These are phyloP conservation scores for Globia sparganii DNA, from an alignment of 2,888 invertebrate genomes.

Conservation along the genomic window DNA sequence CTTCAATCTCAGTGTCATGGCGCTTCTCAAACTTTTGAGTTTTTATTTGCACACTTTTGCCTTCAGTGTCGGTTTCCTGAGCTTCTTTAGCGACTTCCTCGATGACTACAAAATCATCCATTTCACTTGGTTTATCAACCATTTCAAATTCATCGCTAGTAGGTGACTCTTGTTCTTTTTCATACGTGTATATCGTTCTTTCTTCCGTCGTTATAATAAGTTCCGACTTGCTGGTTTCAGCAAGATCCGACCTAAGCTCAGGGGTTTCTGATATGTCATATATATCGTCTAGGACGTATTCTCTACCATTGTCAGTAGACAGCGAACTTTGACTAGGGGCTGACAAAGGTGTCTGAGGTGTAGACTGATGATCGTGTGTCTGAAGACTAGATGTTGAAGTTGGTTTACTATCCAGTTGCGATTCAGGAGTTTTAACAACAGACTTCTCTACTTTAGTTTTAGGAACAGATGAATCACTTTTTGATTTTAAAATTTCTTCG, in stretches of 20 bases:
- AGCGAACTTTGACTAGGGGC: constrained; percentile 92
- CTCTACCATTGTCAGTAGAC: constrained; percentile 92
- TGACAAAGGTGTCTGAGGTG: constrained; percentile 91
- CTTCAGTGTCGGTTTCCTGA: constrained; percentile 95
- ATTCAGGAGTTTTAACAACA: constrained; percentile 83
- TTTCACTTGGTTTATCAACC: constrained; percentile 96
- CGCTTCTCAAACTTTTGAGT: constrained; percentile 89
- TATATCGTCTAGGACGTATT: constrained; percentile 91
- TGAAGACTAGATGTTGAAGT: constrained; percentile 91
- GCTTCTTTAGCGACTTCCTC: constrained; percentile 97
- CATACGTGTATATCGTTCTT: constrained; percentile 87
- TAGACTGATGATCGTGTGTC: constrained; percentile 89
- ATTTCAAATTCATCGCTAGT: constrained; percentile 96
- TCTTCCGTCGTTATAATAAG: constrained; percentile 91
- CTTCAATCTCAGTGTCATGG: constrained; percentile 93
- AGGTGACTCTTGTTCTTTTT: constrained; percentile 93
- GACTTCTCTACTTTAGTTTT: constrained; percentile 87
- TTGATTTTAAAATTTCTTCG: constrained; percentile 88
- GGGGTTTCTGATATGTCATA: constrained; percentile 91
- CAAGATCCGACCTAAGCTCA: constrained; percentile 88
- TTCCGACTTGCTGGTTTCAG: constrained; percentile 90
- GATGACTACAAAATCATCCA: constrained; percentile 96
- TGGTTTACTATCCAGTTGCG: constrained; percentile 88
- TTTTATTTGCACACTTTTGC: constrained; percentile 94
- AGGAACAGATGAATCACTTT: constrained; percentile 88